These are phyloP conservation scores for Tetramorium alpestre DNA, from an alignment of 1,140 invertebrate genomes.

Conservation along the genomic window DNA sequence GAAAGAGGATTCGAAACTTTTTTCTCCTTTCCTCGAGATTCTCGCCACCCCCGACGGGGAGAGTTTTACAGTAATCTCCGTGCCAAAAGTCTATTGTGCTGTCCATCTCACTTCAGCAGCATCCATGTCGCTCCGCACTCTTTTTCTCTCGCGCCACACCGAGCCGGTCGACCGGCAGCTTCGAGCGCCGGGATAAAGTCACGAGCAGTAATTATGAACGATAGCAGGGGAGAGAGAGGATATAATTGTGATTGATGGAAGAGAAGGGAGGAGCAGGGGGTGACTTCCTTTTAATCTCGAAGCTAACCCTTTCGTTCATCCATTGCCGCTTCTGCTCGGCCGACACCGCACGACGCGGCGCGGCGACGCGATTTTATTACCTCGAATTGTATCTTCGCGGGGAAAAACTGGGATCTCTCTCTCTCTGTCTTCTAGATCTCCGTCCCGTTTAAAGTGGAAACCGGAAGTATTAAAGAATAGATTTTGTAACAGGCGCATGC, in stretches of 20 bases:
- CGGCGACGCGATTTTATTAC: slow-evolving; percentile 65
- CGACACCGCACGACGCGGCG: slow-evolving; percentile 32
- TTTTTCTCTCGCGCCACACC: slow-evolving; percentile 47
- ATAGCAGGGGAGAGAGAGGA: slow-evolving; percentile 80
- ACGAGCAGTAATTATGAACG: slow-evolving; percentile 83
- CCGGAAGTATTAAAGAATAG: background rate
- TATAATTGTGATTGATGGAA: slow-evolving; percentile 84
- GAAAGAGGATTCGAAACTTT: slow-evolving; percentile 39
- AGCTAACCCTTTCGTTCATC: slow-evolving; percentile 79
- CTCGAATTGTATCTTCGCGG: slow-evolving; percentile 60
- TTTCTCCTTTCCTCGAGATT: slow-evolving; percentile 15
- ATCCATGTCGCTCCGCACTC: slow-evolving; percentile 12
- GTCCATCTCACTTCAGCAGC: slow-evolving; percentile 7
- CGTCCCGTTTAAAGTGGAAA: background rate
- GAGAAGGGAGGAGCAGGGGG: slow-evolving; percentile 73
- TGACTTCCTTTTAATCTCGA: slow-evolving; percentile 84
- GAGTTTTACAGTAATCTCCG: slow-evolving; percentile 55
- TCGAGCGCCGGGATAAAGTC: slow-evolving; percentile 80
- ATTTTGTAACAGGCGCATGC: background rate
- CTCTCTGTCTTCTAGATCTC: background rate
- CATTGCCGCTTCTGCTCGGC: slow-evolving; percentile 70
- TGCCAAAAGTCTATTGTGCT: slow-evolving; percentile 59
- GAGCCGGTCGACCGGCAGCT: slow-evolving; percentile 62
- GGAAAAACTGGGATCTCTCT: slow-evolving; percentile 2
- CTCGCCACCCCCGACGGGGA: slow-evolving; percentile 22